Percentiles rank a stretch among this genome's conserved stretches.
Conservation (phyloP, 2,797 vertebrate species). For the Discoglossus pictus region DNA sequence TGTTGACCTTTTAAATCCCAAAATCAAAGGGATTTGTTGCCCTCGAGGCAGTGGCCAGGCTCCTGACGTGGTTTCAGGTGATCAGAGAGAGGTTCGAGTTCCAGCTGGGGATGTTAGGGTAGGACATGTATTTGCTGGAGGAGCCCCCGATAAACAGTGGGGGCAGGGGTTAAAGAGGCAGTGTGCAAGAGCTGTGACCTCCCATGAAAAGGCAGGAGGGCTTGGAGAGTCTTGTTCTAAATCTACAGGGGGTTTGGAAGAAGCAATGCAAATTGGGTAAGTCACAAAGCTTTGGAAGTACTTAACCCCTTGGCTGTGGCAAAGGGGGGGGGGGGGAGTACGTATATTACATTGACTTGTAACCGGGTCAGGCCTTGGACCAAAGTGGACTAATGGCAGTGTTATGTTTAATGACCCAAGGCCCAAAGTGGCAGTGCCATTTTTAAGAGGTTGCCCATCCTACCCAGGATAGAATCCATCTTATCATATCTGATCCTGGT, state of each 20-base stretch:
- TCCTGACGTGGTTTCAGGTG: slow-evolving; percentile 41
- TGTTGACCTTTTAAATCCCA: slow-evolving; percentile 49
- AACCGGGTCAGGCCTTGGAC: background rate
- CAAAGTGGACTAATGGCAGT: background rate
- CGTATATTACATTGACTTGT: background rate
- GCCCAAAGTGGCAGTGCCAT: background rate
- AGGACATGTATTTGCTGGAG: no score
- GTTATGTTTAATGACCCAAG: slow-evolving; percentile 1
- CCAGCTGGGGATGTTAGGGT: slow-evolving; percentile 45
- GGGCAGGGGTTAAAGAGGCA: slow-evolving; percentile 49
- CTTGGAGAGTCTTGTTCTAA: slow-evolving; percentile 31
- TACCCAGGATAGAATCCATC: no score
- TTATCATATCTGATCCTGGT: no score
- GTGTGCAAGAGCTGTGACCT: slow-evolving; percentile 30
- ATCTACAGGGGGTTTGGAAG: slow-evolving; percentile 24
- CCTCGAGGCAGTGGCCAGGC: slow-evolving; percentile 25
- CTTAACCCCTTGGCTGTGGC: slow-evolving; percentile 6
- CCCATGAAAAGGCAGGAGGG: slow-evolving; percentile 17
- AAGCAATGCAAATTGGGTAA: slow-evolving; percentile 39
- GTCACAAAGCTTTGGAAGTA: slow-evolving; percentile 4
- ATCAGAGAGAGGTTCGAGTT: slow-evolving; percentile 43
- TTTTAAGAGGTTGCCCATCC: background rate
- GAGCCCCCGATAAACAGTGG: slow-evolving; percentile 51
- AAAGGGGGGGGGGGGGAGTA: background rate
- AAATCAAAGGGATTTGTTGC: slow-evolving; percentile 38